Evolutionary conservation across 2,888 invertebrate species (phyloP), one percentile per base, ranked within the genome.

Genomic region (Adelognathus sp.): DNA sequence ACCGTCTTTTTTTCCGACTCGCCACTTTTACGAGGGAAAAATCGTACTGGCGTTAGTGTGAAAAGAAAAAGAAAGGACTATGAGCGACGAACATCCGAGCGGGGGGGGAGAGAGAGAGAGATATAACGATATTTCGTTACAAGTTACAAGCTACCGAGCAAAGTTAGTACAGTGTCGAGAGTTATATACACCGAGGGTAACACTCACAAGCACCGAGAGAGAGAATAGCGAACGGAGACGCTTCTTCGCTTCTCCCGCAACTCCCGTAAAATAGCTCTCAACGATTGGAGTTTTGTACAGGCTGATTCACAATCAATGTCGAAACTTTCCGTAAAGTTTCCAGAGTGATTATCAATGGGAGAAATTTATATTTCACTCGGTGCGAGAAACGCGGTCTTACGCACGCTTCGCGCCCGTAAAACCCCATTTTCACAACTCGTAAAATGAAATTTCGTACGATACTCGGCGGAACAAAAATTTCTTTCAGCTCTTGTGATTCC

Each of bases 251-350:
- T 73, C 75, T 67, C 75, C 75, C 75, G 71, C 75, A 79, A 72
- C 79, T 79, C 76, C 82, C 82, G 81, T 85, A 86, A 79, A 83
- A 81, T 83, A 73, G 83, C 80, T 86, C 86, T 85, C 85, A 86
- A 86, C 87, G 85, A 85, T 84, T 79, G 79, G 73, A n/a, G n/a
- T n/a, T n/a, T n/a, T n/a, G 81, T 83, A 86, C 82, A 56, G n/a
- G n/a, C n/a, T n/a, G n/a, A n/a, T n/a, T n/a, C n/a, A n/a, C n/a
- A n/a, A n/a, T n/a, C n/a, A n/a, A n/a, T n/a, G n/a, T n/a, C n/a
- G n/a, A n/a, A n/a, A n/a, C n/a, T n/a, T n/a, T n/a, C n/a, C n/a
- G n/a, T n/a, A n/a, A n/a, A n/a, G n/a, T n/a, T n/a, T n/a, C n/a
- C n/a, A n/a, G n/a, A n/a, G n/a, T n/a, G n/a, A n/a, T n/a, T n/a